Evolutionary conservation across 1,140 invertebrate species (phyloP).

Genomic region (Drosophila parvula): DNA sequence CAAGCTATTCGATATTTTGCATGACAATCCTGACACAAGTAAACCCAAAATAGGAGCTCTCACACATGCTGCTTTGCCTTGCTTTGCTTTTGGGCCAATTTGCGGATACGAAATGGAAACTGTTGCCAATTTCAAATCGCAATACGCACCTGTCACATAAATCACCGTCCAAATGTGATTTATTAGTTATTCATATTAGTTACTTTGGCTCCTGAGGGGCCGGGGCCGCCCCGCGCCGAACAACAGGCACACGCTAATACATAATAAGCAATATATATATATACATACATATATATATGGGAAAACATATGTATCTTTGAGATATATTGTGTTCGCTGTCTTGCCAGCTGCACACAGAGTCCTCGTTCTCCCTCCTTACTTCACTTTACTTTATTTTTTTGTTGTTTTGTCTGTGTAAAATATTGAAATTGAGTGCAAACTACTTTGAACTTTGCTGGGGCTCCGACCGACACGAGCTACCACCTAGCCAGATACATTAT

Average conservation of each 20-base stretch:
- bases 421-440: conserved; percentile 82
- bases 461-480: conserved; percentile 9
- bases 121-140: conserved; percentile 81
- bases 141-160: conserved; percentile 82
- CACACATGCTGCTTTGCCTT: conserved; percentile 37
- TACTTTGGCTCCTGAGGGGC: conserved; percentile 67
- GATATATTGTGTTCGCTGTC: conserved; percentile 60
- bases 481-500: conserved; percentile 71
- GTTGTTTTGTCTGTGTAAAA: conserved; percentile 65
- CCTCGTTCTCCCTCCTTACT: conserved; percentile 40
- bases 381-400: conserved; percentile 12
- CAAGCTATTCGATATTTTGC: conserved; percentile 37
- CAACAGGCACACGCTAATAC: conserved; percentile 68
- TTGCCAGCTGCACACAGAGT: conserved; percentile 55
- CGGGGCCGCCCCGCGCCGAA: conserved; percentile 33
- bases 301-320: conserved; percentile 72
- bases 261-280: conserved; percentile 73
- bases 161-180: conserved; percentile 78
- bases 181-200: conserved; percentile 82
- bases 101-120: conserved; percentile 70
- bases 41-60: conserved; percentile 9
- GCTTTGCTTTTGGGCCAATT: conserved; percentile 54
- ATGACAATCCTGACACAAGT: conserved; percentile 32
- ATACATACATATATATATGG: conserved; percentile 57
- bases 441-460: conserved; percentile 66